A percentile compares a stretch with the other conserved stretches of the same genome.
Evolutionary conservation across 2,113 vertebrate species (phyloP).

Genomic region (Protomyctophum bolini): DNA sequence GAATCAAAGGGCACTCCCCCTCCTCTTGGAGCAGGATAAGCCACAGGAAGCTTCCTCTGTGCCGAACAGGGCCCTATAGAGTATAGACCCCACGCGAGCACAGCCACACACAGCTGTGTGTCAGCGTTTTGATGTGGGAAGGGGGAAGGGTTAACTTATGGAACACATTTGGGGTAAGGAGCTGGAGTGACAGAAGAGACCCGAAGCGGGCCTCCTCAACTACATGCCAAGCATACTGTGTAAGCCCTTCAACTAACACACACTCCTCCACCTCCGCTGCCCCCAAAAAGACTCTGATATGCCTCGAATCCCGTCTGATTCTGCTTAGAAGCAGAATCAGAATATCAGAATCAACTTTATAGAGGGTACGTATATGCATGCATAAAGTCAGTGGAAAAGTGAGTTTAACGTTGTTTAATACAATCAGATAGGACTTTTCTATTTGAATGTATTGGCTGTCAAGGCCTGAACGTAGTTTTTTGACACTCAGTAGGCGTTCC

Average conservation of each 20-base stretch:
- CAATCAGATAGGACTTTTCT: too few species aligned
- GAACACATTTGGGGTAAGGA: slow-evolving; percentile 36
- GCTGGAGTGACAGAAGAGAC: slow-evolving; percentile 8
- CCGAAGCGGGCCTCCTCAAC: slow-evolving; percentile 53
- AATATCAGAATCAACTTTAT: too few species aligned
- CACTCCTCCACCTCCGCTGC: slow-evolving; percentile 20
- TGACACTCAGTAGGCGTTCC: too few species aligned
- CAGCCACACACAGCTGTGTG: slow-evolving; percentile 10
- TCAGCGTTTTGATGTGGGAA: background rate
- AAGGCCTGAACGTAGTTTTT: too few species aligned
- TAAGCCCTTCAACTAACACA: slow-evolving; percentile 45
- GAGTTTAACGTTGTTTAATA: too few species aligned
- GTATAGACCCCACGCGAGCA: slow-evolving; percentile 27
- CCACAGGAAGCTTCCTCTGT: slow-evolving; percentile 43
- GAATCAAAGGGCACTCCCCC: slow-evolving; percentile 42
- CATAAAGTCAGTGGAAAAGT: too few species aligned
- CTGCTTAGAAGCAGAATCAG: too few species aligned
- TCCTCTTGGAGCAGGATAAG: slow-evolving; percentile 23
- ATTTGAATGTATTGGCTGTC: too few species aligned
- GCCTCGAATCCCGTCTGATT: slow-evolving; percentile 12
- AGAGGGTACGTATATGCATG: too few species aligned
- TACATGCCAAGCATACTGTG: slow-evolving; percentile 58
- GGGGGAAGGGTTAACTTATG: slow-evolving; percentile 28
- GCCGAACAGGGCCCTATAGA: slow-evolving; percentile 25
- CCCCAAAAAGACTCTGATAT: slow-evolving; percentile 17